A percentile compares a stretch with the other conserved stretches of the same genome.
Conservation (phyloP, 2,888 invertebrate species). For the Sturmia bella region DNA sequence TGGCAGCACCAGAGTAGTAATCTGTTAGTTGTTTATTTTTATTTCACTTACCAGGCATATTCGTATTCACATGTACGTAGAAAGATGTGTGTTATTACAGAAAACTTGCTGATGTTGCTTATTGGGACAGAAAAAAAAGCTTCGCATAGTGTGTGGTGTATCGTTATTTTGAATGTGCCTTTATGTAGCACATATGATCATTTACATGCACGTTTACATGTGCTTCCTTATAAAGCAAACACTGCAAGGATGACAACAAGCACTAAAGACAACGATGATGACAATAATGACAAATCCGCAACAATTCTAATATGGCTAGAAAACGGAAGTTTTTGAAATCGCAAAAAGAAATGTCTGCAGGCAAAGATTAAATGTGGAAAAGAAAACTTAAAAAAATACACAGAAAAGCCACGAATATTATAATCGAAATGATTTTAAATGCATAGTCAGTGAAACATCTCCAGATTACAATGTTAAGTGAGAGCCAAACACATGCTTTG, state of each 20-base stretch:
- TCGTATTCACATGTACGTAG: conserved; percentile 12
- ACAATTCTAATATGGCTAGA: neutral
- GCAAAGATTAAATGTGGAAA: too few species aligned
- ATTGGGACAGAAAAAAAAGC: conserved; percentile 55
- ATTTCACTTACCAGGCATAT: neutral
- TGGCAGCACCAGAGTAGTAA: conserved; percentile 34
- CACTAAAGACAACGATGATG: conserved; percentile 24
- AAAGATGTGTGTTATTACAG: conserved; percentile 30
- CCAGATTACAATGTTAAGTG: too few species aligned
- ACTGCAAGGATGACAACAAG: conserved; percentile 24
- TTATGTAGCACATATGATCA: neutral
- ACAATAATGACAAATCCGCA: conserved; percentile 43
- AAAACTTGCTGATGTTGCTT: conserved; percentile 67
- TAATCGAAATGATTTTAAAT: too few species aligned
- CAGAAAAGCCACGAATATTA: too few species aligned
- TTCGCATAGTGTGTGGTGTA: conserved; percentile 45
- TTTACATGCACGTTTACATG: neutral
- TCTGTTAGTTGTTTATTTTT: conserved; percentile 24
- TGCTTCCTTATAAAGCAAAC: conserved; percentile 6
- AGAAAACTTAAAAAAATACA: too few species aligned
- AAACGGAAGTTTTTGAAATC: neutral
- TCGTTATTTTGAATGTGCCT: conserved; percentile 55
- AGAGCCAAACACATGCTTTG: too few species aligned
- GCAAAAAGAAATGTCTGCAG: too few species aligned
- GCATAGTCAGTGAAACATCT: too few species aligned